Evolutionary conservation across 2,113 vertebrate genomes (phyloP).

Genomic region (Emydura subglobosa): DNA sequence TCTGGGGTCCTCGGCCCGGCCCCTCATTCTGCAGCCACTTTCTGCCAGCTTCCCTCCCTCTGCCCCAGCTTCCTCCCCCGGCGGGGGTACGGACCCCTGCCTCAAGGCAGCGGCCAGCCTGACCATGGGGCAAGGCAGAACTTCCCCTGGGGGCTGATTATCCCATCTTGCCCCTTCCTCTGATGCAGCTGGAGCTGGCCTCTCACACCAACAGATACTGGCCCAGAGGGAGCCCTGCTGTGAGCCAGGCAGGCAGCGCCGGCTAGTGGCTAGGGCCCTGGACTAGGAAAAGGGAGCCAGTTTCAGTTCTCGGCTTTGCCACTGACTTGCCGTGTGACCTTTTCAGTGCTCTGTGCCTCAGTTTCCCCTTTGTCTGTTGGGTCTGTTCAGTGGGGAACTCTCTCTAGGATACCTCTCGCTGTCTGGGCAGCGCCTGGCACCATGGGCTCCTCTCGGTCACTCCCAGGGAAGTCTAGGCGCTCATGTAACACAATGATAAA

Average conservation of each 20-base stretch:
- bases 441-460: background rate
- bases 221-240: background rate
- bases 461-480: background rate
- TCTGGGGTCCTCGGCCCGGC: background rate
- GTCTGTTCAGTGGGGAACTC: background rate
- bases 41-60: background rate
- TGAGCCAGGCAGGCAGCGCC: background rate
- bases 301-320: background rate
- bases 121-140: no score
- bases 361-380: background rate
- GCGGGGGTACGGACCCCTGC: no score
- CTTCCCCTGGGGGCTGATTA: no score
- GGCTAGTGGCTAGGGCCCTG: background rate
- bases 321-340: background rate
- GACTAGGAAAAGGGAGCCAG: background rate
- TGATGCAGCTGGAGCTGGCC: no score
- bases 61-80: background rate
- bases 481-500: background rate
- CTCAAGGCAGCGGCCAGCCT: background rate
- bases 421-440: background rate
- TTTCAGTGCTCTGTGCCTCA: background rate
- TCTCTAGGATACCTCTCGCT: background rate
- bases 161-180: background rate
- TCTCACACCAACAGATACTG: background rate
- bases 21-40: background rate